Percentiles rank a stretch among this genome's conserved stretches.
These are phyloP conservation scores for Linhomoeus sp. DNA, from an alignment of 2,888 invertebrate species.

Conservation along the genomic window DNA sequence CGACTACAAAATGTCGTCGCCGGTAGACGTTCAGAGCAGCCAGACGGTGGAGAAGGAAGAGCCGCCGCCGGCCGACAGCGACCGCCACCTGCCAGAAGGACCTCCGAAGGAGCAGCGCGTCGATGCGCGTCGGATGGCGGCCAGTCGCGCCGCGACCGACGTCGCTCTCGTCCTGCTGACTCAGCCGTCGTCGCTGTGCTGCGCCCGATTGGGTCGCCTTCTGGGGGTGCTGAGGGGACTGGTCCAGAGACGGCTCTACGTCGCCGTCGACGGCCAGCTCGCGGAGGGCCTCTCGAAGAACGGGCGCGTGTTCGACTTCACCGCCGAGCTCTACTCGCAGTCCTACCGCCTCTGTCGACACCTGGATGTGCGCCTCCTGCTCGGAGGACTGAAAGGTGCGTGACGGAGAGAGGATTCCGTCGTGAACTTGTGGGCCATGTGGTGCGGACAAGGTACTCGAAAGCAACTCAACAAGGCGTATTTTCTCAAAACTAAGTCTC, in stretches of 20 bases:
- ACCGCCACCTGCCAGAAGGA: too few species aligned
- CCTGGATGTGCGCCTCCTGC: constrained; percentile 16
- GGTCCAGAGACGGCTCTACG: constrained; percentile 11
- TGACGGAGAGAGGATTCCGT: background rate
- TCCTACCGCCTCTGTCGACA: constrained; percentile 12
- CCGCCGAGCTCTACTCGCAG: constrained; percentile 11
- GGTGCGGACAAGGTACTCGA: too few species aligned
- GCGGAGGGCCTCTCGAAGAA: background rate
- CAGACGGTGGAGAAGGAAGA: too few species aligned
- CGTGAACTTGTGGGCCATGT: too few species aligned
- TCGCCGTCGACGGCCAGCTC: constrained; percentile 7
- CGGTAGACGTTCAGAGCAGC: too few species aligned
- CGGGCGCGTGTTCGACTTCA: constrained; percentile 2
- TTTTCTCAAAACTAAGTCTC: too few species aligned
- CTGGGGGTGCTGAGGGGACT: background rate
- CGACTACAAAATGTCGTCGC: too few species aligned
- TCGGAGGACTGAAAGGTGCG: constrained; percentile 7
- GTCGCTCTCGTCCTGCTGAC: background rate
- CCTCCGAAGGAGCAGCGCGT: too few species aligned
- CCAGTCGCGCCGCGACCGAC: too few species aligned
- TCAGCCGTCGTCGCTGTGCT: background rate
- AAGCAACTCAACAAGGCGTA: too few species aligned
- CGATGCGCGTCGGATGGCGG: too few species aligned
- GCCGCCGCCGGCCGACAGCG: too few species aligned
- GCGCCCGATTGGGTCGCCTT: background rate